phyloP scores from a whole-genome alignment of 2,113 vertebrate genomes.

The Phrynocephalus versicolor region DNA sequence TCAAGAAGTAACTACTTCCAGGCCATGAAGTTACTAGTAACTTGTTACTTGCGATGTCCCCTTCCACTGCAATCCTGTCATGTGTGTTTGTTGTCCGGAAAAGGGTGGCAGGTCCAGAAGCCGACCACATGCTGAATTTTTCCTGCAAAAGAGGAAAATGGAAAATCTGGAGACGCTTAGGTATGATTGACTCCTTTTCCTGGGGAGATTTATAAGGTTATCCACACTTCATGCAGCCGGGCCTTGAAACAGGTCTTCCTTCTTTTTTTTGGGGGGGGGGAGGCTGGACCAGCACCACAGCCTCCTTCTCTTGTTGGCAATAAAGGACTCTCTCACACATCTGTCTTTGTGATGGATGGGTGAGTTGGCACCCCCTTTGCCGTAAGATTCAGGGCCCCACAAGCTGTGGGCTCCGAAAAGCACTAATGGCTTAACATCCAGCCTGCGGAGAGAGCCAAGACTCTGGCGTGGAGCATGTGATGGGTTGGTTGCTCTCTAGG shows the following conservation, averaged over 20 bases:
- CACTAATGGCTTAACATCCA: slow-evolving; percentile 43
- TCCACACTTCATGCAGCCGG: slow-evolving; percentile 30
- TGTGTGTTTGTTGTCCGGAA: not conserved
- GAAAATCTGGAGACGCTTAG: slow-evolving; percentile 31
- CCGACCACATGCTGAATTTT: not conserved
- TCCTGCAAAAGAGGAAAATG: not conserved
- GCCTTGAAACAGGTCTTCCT: slow-evolving; percentile 56
- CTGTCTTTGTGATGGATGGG: slow-evolving; percentile 51
- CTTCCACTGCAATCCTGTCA: not conserved
- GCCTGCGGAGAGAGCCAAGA: slow-evolving; percentile 25
- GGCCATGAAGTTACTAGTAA: too few relatives aligned
- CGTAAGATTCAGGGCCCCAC: slow-evolving; percentile 17
- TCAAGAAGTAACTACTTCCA: too few relatives aligned
- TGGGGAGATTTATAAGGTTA: slow-evolving; percentile 53
- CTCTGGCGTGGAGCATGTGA: too few relatives aligned
- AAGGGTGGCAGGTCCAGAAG: not conserved
- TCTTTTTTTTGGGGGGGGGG: slow-evolving; percentile 12
- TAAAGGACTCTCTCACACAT: slow-evolving; percentile 41
- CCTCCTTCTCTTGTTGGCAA: slow-evolving; percentile 9
- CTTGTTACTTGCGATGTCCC: too few relatives aligned
- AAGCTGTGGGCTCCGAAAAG: slow-evolving; percentile 19
- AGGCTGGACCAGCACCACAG: too few relatives aligned
- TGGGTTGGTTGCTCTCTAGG: too few relatives aligned
- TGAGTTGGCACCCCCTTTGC: slow-evolving; percentile 39
- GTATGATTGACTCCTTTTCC: slow-evolving; percentile 31